These are phyloP conservation scores for Hemibagrus guttatus DNA, from an alignment of 2,797 vertebrate genomes.

Conservation along the genomic window DNA sequence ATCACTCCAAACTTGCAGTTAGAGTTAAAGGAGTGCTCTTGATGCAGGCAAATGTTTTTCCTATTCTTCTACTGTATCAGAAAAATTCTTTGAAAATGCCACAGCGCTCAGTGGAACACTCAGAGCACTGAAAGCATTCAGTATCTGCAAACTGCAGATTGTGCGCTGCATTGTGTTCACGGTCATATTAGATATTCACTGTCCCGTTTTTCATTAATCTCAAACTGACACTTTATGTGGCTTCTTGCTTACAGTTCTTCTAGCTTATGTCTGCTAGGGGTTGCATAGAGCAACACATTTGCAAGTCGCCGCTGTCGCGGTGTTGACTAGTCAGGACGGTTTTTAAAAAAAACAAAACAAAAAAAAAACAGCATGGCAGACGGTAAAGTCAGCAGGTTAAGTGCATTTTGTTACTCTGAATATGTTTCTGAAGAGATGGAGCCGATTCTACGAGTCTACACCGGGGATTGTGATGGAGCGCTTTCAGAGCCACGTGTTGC, in stretches of 20 bases:
- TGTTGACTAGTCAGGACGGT: background rate
- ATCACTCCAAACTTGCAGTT: conserved; percentile 8
- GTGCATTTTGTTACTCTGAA: background rate
- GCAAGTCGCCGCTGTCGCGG: background rate
- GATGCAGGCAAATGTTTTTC: conserved; percentile 24
- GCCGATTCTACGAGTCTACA: background rate
- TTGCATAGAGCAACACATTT: background rate
- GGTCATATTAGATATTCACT: conserved; percentile 19
- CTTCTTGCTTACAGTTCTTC: conserved; percentile 10
- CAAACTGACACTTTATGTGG: conserved; percentile 22
- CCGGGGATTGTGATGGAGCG: too few species aligned
- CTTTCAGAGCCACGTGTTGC: background rate
- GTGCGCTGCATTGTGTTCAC: conserved; percentile 15
- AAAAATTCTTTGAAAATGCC: conserved; percentile 20
- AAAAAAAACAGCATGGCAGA: background rate
- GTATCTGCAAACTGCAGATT: conserved; percentile 27
- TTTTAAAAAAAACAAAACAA: too few species aligned
- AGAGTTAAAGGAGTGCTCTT: conserved; percentile 1
- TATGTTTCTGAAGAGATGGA: background rate
- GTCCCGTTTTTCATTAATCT: conserved; percentile 17
- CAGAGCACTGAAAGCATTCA: background rate
- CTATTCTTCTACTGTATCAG: background rate
- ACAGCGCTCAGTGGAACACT: background rate
- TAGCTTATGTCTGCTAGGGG: background rate
- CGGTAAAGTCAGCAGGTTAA: background rate